Percentiles rank a stretch among this genome's conserved stretches.
Evolutionary conservation across 37 sponge, comb jelly and placozoan species (phyloP).

Genomic region (Cladorhizidae sp.): DNA sequence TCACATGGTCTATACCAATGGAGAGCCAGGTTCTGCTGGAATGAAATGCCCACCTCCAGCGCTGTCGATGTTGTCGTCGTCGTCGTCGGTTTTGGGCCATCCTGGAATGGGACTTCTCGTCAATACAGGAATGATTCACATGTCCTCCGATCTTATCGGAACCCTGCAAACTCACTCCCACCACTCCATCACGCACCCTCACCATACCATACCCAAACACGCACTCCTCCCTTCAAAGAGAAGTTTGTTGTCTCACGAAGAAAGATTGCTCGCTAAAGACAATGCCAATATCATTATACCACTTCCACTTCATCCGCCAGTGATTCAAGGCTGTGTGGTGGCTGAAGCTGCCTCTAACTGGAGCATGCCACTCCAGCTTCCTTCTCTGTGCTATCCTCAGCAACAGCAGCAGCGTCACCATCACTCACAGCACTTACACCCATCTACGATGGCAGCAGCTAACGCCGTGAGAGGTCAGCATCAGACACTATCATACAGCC

Average conservation of each 20-base stretch:
- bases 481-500: background rate
- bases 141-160: background rate
- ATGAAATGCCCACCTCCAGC: too few relatives aligned
- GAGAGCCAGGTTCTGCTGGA: background rate
- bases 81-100: too few relatives aligned
- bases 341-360: background rate
- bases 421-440: background rate
- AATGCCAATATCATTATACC: background rate
- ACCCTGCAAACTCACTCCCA: background rate
- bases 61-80: too few relatives aligned
- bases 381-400: background rate
- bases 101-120: too few relatives aligned
- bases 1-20: background rate
- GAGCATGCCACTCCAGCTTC: background rate
- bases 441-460: background rate
- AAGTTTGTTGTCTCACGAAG: background rate
- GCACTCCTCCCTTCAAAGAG: background rate
- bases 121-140: background rate
- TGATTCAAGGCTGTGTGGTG: background rate
- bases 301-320: background rate
- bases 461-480: background rate
- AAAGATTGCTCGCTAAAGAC: background rate
- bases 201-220: background rate
- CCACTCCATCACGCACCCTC: background rate
- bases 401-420: conserved; percentile 8